phyloP scores from a whole-genome alignment of 2,113 vertebrate genomes.

The Eira barbara region DNA sequence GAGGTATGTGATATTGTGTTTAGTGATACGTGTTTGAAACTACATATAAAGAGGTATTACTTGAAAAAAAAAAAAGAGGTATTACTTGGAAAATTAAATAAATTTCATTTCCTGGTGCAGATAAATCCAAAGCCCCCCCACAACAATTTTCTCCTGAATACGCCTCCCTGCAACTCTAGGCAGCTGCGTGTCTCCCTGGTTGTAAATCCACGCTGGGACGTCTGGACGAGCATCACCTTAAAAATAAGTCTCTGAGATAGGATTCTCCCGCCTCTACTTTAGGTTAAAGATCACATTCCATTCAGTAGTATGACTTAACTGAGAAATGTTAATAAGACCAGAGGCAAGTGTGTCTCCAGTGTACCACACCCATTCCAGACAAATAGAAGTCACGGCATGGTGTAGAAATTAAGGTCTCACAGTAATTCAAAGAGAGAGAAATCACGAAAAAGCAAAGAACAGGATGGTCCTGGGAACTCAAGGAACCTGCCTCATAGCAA shows the following conservation, averaged over 20 bases:
- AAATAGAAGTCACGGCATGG: neutral
- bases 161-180: neutral
- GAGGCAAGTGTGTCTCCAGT: neutral
- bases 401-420: neutral
- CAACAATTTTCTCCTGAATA: neutral
- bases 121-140: neutral
- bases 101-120: neutral
- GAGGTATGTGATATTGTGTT: neutral
- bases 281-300: neutral
- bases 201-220: neutral
- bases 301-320: neutral
- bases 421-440: neutral
- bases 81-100: neutral
- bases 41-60: neutral
- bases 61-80: neutral
- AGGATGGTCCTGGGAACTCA: neutral
- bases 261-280: too few species aligned
- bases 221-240: neutral
- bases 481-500: neutral
- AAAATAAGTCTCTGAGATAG: neutral
- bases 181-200: accelerated
- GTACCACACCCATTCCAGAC: neutral
- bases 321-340: neutral
- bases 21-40: neutral
- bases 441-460: neutral